Conservation (phyloP, 1,140 invertebrate species). For the Drosophila novamexicana region DNA sequence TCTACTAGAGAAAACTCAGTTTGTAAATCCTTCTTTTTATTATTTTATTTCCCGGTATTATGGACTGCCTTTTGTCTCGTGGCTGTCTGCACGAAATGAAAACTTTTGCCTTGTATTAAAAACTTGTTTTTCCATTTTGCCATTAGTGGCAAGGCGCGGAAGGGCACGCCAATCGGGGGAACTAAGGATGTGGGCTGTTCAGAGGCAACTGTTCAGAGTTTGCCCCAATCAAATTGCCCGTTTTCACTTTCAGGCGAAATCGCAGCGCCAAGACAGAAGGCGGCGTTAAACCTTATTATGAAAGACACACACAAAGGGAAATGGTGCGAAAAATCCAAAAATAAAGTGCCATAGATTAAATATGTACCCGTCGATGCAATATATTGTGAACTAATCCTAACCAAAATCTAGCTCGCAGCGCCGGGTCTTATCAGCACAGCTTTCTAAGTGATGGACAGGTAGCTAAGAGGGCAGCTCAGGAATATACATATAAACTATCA, state of each 20-base stretch:
- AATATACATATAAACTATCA: too few relatives aligned
- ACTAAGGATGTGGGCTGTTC: background rate
- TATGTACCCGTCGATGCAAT: background rate
- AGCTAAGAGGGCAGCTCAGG: too few relatives aligned
- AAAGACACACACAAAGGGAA: conserved; percentile 2
- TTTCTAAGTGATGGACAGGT: too few relatives aligned
- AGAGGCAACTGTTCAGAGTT: background rate
- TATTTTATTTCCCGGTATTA: conserved; percentile 13
- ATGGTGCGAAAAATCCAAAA: background rate
- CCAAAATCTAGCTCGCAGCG: background rate
- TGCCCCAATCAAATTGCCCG: conserved; percentile 24
- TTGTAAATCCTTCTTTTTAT: background rate
- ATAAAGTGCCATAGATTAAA: background rate
- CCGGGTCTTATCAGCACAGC: background rate
- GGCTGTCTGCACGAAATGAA: conserved; percentile 28
- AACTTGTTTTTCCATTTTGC: conserved; percentile 39
- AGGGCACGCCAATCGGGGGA: too few relatives aligned
- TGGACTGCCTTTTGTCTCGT: conserved; percentile 45
- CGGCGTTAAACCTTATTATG: conserved; percentile 26
- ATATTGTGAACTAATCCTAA: background rate
- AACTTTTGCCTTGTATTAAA: conserved; percentile 41
- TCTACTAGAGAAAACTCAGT: too few relatives aligned
- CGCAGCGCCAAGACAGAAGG: background rate
- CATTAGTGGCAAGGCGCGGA: conserved; percentile 3
- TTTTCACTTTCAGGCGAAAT: conserved; percentile 49